Evolutionary conservation across 2,113 vertebrate species (phyloP).

Genomic region (Geococcyx californianus): DNA sequence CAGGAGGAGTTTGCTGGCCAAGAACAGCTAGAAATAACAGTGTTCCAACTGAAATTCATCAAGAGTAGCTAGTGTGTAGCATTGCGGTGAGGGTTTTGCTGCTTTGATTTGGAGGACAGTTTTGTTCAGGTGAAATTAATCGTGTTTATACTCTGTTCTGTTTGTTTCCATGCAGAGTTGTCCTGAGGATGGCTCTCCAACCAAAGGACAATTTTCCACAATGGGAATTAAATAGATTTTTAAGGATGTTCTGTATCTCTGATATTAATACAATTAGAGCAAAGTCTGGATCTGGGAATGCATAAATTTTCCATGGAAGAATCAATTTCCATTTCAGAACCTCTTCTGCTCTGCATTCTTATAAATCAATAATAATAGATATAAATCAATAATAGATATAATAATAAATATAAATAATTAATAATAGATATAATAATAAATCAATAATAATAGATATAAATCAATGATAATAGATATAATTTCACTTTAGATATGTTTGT

Average conservation of each 20-base stretch:
- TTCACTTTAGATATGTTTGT: neutral
- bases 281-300: neutral
- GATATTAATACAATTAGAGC: neutral
- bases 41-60: neutral
- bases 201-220: neutral
- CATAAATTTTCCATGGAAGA: neutral
- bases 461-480: neutral
- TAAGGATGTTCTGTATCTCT: neutral
- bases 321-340: neutral
- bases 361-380: neutral
- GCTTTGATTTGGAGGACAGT: neutral
- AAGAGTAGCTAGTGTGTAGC: neutral
- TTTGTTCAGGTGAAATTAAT: neutral
- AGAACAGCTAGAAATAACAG: neutral
- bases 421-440: too few species aligned
- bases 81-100: neutral
- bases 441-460: too few species aligned
- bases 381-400: too few species aligned
- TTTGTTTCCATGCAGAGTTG: neutral
- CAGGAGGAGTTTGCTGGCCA: neutral
- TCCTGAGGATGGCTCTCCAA: neutral
- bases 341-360: neutral
- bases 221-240: neutral
- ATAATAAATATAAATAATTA: too few species aligned
- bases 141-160: neutral